phyloP scores from a whole-genome alignment of 2,888 invertebrate species.

The Macrosiphum euphorbiae region DNA sequence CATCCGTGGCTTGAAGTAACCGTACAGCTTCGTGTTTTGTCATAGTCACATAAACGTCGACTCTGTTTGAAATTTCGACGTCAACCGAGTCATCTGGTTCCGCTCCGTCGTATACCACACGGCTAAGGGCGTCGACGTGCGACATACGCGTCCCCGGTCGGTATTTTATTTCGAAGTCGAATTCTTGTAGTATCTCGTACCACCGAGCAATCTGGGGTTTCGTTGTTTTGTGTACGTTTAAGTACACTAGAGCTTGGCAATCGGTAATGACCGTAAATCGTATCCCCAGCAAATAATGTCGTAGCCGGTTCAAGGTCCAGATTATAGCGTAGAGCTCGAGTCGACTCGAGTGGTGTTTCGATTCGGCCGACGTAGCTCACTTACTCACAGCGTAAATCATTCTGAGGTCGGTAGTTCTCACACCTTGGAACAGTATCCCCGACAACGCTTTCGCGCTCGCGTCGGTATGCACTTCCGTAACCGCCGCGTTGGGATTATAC shows the following conservation, averaged over 20 bases:
- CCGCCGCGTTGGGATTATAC: slow-evolving; percentile 67
- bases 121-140: slow-evolving; percentile 38
- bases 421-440: slow-evolving; percentile 67
- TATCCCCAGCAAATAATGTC: slow-evolving; percentile 66
- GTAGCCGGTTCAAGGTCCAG: slow-evolving; percentile 36
- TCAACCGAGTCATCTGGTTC: background rate
- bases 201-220: slow-evolving; percentile 66
- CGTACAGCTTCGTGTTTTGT: background rate
- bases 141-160: background rate
- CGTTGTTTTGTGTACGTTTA: slow-evolving; percentile 66
- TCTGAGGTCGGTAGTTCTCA: slow-evolving; percentile 63
- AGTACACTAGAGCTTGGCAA: slow-evolving; percentile 67
- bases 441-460: slow-evolving; percentile 66
- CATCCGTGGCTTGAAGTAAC: slow-evolving; percentile 4
- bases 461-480: slow-evolving; percentile 65
- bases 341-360: slow-evolving; percentile 67
- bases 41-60: background rate
- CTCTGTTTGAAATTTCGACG: background rate
- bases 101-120: background rate
- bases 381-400: slow-evolving; percentile 67
- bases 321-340: slow-evolving; percentile 67
- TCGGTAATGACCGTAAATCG: slow-evolving; percentile 67
- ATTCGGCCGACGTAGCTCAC: slow-evolving; percentile 64
- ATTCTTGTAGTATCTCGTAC: background rate
- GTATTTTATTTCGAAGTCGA: slow-evolving; percentile 17